Base-by-base conservation (phyloP, 2,113 vertebrate species). In the Nothocercus julius region DNA sequence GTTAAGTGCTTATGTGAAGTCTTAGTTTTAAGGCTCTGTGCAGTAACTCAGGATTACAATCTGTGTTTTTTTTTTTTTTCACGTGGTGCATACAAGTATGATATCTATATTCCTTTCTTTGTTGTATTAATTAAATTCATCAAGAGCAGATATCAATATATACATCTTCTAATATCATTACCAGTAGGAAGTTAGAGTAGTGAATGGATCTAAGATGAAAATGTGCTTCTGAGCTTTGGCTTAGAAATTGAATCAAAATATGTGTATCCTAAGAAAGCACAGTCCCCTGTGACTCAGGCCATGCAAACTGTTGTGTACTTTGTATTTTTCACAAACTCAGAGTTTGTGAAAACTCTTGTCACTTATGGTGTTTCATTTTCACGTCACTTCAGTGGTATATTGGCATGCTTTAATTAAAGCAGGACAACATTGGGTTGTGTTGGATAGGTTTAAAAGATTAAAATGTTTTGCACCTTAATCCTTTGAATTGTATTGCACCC, bases 111-210 rank as follows among this genome's bases (percentile, higher is more conserved):
- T 89, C 14, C 27, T 91, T 84, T 34, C 20, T 82, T 73, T 13
- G 13, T n/a, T 67, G 40, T 51, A 49, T 72, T 74, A 84, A 63
- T 85, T 83, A 30, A 64, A 73, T 78, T 74, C 0, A 40, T 56
- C 56, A 67, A 24, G 44, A 82, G 14, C 40, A 58, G 15, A 70
- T 74, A n/a, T 74, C 64, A 40, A 19, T 44, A 20, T 81, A n/a
- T 68, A 54, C 19, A n/a, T 40, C 0, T 0, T 12, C 13, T 45
- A 30, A 36, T 63, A 42, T 0, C 1, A 63, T 81, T 70, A 89
- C 36, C 22, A 14, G 27, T 21, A 9, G 49, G 42, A 63, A 68
- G 84, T 67, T 82, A 67, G 24, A 91, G 24, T 2, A 63, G 30
- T 28, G 61, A 78, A 68, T 40, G 11, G 30, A 63, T 59, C 61